These are phyloP conservation scores for Muscicapa comitata DNA, from an alignment of 2,797 vertebrate genomes.

Conservation along the genomic window DNA sequence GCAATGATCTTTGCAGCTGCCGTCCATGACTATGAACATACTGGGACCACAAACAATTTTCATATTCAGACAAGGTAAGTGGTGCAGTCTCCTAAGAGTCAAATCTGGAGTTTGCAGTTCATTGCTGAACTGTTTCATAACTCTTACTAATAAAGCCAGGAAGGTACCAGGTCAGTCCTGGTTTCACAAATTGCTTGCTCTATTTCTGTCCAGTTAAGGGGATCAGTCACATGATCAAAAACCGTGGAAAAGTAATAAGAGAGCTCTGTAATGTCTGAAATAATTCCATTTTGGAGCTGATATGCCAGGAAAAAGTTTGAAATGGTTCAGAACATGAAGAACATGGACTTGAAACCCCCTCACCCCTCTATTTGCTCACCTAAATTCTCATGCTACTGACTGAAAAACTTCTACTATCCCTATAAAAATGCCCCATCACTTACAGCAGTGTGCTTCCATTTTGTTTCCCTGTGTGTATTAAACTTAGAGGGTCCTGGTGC, in stretches of 20 bases:
- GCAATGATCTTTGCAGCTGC: conserved; percentile 98
- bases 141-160: neutral
- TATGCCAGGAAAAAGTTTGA: neutral
- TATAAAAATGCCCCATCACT: neutral
- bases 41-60: conserved; percentile 98
- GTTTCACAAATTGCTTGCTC: neutral
- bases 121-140: neutral
- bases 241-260: neutral
- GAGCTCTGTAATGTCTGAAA: neutral
- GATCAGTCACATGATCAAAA: neutral
- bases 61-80: conserved; percentile 95
- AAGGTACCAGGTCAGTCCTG: neutral
- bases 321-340: neutral
- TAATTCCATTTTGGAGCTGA: neutral
- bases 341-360: neutral
- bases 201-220: neutral
- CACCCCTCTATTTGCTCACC: neutral
- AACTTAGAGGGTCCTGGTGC: neutral
- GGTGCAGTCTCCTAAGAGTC: neutral
- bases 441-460: neutral
- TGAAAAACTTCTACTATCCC: neutral
- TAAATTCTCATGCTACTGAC: neutral
- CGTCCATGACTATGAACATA: conserved; percentile 97
- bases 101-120: neutral
- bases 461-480: neutral